Evolutionary conservation across 2,113 vertebrate genomes (phyloP), one percentile per base, ranked within the genome.

Genomic region (Condylura cristata): DNA sequence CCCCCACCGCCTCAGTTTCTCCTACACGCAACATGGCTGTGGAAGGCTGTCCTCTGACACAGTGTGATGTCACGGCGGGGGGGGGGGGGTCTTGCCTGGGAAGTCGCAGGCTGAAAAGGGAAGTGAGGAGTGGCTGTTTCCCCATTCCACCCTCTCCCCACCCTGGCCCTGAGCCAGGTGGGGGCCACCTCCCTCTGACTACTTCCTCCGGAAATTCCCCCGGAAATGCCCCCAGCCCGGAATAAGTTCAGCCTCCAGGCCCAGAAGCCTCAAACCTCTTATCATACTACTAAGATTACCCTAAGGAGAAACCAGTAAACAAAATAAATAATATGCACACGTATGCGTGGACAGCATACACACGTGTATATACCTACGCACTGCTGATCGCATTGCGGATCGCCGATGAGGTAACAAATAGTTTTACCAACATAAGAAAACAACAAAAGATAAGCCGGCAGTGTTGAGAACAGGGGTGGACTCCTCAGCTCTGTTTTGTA

Each of bases 101-200:
- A 44, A 41, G 68, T 18, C 89, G 70, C 5, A 12, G 41, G 37
- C 58, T 53, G 39, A 89, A 96, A 94, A 84, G 75, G 79, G 95
- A 97, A 97, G 91, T 86, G 66, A 68, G 44, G 72, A 80, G n/a
- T 4, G 8, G n/a, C 78, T 8, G 58, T 28, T 94, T 97, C 95
- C 83, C 48, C 74, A 84, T 63, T 26, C 17, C 28, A 7, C 34
- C 80, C 3, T 1, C 48, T n/a, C 76, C 20, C 30, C 56, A 46
- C 60, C 68, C 56, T 56, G 76, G 72, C 89, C 44, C 30, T 3
- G 1, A 34, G 78, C 87, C 92, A 53, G 61, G 20, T 12, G 89
- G n/a, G 4, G 8, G 76, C 44, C 48, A 76, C 74, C 61, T 37
- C 61, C 72, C 72, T 71, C 20, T 24, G 20, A 74, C 58, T 39